phyloP scores from a whole-genome alignment of 2,888 invertebrate genomes.

The Amphipyra berbera region DNA sequence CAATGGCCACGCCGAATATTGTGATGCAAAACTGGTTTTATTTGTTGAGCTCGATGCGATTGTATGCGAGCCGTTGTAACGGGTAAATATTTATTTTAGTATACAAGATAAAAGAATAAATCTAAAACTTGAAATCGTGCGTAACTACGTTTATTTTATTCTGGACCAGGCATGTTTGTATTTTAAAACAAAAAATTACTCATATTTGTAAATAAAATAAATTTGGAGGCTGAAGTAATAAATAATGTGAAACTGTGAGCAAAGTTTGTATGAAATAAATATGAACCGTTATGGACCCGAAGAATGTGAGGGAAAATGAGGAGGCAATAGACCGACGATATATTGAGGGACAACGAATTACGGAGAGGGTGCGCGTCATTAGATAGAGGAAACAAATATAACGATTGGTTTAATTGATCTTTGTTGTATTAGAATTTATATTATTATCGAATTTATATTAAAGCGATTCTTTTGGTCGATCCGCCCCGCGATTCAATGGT shows the following conservation, averaged over 20 bases:
- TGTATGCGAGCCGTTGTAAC: constrained; percentile 21
- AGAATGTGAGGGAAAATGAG: constrained; percentile 33
- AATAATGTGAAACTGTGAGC: constrained; percentile 39
- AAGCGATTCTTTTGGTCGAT: no score
- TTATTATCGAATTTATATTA: no score
- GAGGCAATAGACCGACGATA: constrained; percentile 20
- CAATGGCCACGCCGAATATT: constrained; percentile 43
- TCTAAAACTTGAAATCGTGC: constrained; percentile 20
- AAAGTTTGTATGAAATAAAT: constrained; percentile 34
- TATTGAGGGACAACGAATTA: constrained; percentile 18
- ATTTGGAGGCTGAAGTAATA: constrained; percentile 27
- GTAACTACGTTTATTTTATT: constrained; percentile 18
- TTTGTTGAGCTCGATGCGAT: constrained; percentile 41
- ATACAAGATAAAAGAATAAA: constrained; percentile 24
- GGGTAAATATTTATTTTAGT: constrained; percentile 41
- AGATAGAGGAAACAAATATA: neutral
- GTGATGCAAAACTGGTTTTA: constrained; percentile 44
- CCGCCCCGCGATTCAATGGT: no score
- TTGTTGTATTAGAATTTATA: neutral
- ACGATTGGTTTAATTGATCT: constrained; percentile 1
- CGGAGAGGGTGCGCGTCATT: constrained; percentile 6
- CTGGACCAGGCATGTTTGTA: constrained; percentile 4
- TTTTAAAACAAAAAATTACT: constrained; percentile 36
- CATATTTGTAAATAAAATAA: constrained; percentile 24
- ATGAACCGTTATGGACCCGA: constrained; percentile 27